Conservation (phyloP, 1,140 invertebrate genomes). For the Drosophila ananassae region DNA sequence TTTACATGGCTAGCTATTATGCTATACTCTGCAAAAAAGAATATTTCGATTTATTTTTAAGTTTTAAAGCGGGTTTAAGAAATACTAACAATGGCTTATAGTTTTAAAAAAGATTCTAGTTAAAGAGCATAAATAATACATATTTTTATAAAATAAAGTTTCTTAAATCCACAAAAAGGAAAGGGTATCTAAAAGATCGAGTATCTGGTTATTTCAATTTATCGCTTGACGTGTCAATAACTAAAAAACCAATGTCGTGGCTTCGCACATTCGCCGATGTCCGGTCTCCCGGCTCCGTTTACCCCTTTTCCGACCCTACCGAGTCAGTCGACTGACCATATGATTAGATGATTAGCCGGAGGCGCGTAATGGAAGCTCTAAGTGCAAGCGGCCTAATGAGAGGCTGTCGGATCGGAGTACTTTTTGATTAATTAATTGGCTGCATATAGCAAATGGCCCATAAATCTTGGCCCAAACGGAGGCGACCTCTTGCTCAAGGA, state of each 20-base stretch:
- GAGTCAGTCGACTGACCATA: constrained; percentile 24
- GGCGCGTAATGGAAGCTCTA: constrained; percentile 70
- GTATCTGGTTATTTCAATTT: constrained; percentile 2
- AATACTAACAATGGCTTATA: too few relatives aligned
- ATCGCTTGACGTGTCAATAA: constrained; percentile 24
- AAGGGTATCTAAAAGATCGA: constrained; percentile 11
- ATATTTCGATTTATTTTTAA: neutral
- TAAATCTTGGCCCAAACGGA: constrained; percentile 27
- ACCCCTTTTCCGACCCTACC: constrained; percentile 1
- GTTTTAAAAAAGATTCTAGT: too few relatives aligned
- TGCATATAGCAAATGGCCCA: constrained; percentile 33
- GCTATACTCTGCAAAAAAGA: neutral
- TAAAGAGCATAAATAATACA: too few relatives aligned
- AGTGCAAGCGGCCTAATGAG: constrained; percentile 48
- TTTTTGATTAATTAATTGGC: constrained; percentile 74
- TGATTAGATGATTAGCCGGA: constrained; percentile 52
- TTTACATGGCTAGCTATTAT: constrained; percentile 2
- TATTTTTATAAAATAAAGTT: too few relatives aligned
- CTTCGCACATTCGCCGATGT: constrained; percentile 27
- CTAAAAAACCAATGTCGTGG: constrained; percentile 24
- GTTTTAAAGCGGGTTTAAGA: neutral
- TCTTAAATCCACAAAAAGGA: too few relatives aligned
- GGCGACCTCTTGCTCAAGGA: constrained; percentile 47
- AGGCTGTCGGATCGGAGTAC: constrained; percentile 52
- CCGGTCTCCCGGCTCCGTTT: neutral